Conservation (phyloP, 2,113 vertebrate genomes). For the Tricholaema leucomelas region DNA sequence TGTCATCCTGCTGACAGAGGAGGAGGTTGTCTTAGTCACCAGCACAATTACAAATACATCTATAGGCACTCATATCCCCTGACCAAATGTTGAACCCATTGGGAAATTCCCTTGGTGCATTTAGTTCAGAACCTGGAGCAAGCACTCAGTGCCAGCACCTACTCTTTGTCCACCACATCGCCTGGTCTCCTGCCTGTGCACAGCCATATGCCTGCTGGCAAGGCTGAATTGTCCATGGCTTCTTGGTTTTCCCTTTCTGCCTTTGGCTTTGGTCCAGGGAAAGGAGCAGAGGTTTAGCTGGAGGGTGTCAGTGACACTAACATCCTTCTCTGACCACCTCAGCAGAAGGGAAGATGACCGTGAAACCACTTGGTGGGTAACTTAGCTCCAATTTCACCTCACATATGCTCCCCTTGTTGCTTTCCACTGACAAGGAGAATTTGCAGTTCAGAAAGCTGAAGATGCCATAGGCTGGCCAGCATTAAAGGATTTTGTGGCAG, state of each 20-base stretch:
- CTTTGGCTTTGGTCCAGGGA: background rate
- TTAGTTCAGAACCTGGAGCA: background rate
- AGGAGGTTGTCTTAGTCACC: background rate
- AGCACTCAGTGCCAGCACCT: rapidly evolving
- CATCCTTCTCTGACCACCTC: background rate
- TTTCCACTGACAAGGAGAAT: background rate
- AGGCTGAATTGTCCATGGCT: background rate
- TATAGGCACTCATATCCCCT: background rate
- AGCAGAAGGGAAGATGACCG: background rate
- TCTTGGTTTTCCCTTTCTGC: background rate
- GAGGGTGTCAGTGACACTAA: background rate
- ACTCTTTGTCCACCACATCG: background rate
- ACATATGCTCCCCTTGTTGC: background rate
- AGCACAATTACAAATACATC: background rate
- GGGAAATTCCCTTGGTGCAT: background rate
- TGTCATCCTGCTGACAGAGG: background rate
- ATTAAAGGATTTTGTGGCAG: background rate
- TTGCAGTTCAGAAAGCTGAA: background rate
- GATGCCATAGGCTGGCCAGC: background rate
- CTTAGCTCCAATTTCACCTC: background rate
- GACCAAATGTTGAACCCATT: background rate
- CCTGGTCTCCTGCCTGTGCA: background rate
- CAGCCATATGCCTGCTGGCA: background rate
- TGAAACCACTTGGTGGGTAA: background rate
- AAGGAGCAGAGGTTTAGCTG: background rate